Percentiles rank a stretch among this genome's conserved stretches.
These are phyloP conservation scores for Chlorospingus semifuscus DNA, from an alignment of 2,797 vertebrate genomes.

Conservation along the genomic window DNA sequence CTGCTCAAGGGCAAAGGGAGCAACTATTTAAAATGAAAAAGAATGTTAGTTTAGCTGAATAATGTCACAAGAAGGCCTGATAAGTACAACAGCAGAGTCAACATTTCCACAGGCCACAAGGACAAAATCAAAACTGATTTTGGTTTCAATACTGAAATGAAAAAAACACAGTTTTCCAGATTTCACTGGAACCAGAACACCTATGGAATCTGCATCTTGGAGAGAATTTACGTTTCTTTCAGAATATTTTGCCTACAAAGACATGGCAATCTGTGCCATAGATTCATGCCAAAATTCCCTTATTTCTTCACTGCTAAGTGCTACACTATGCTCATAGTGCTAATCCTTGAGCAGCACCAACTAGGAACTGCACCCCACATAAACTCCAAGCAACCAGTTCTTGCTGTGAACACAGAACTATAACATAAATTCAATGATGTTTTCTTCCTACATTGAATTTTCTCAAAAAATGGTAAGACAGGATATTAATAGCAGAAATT, in stretches of 20 bases:
- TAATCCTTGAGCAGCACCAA: neutral
- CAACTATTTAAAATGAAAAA: neutral
- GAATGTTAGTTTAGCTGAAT: neutral
- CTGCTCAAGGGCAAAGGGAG: neutral
- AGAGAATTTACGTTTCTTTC: neutral
- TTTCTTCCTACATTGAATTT: accelerated
- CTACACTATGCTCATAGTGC: neutral
- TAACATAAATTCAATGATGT: neutral
- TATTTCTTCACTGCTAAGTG: neutral
- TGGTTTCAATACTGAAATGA: neutral
- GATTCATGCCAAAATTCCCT: neutral
- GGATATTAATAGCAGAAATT: neutral
- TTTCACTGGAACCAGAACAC: neutral
- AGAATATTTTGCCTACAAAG: neutral
- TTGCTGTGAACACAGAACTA: neutral
- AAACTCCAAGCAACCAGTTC: neutral
- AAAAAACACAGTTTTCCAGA: neutral
- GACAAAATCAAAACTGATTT: neutral
- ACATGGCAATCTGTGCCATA: neutral
- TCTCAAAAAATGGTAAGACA: neutral
- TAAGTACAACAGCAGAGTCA: neutral
- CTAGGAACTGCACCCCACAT: neutral
- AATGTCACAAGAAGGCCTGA: neutral
- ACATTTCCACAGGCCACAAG: neutral
- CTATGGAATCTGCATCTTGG: neutral